Percentiles rank a stretch among this genome's conserved stretches.
Evolutionary conservation across 2,113 vertebrate species (phyloP).

Genomic region (Oryctolagus cuniculus): mOryCun1.1 NC_091432.1:70727001-70727500

Average conservation of each 20-base stretch:
- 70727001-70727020: neutral
- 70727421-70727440: neutral
- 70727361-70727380: neutral
- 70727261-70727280: neutral
- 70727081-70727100: neutral
- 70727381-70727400: neutral
- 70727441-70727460: neutral
- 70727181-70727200: neutral
- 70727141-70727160: neutral
- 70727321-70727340: neutral
- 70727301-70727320: neutral
- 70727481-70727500: neutral
- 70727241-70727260: neutral
- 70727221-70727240: neutral
- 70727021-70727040: neutral
- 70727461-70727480: neutral
- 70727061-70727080: neutral
- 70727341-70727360: neutral
- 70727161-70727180: neutral
- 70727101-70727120: neutral
- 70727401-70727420: neutral
- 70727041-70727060: neutral
- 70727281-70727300: rapidly evolving
- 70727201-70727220: neutral
- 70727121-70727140: neutral